Evolutionary conservation across 2,888 invertebrate species (phyloP).

Genomic region (Hypsopygia costalis): DNA sequence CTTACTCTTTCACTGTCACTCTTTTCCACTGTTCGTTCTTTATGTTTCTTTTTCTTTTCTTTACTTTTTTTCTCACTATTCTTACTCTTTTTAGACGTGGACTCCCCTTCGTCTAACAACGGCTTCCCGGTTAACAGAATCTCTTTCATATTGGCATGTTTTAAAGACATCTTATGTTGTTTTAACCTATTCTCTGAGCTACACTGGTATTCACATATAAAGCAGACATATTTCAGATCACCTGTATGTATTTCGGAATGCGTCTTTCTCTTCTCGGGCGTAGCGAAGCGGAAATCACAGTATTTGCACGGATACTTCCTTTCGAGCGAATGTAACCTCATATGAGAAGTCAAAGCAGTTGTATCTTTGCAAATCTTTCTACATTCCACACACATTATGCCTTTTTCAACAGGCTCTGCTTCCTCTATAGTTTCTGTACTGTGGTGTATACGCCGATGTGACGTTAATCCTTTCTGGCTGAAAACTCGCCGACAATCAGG

Average conservation of each 20-base stretch:
- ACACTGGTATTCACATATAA: constrained; percentile 71
- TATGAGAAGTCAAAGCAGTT: constrained; percentile 58
- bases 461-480: constrained; percentile 60
- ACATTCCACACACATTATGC: constrained; percentile 67
- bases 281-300: constrained; percentile 69
- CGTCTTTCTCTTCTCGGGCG: constrained; percentile 57
- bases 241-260: constrained; percentile 68
- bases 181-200: constrained; percentile 64
- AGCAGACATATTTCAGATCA: constrained; percentile 71
- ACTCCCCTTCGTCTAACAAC: constrained; percentile 37
- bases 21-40: constrained; percentile 19
- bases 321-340: constrained; percentile 63
- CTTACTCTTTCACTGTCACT: constrained; percentile 28
- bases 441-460: constrained; percentile 63
- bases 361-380: constrained; percentile 66
- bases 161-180: constrained; percentile 58
- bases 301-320: constrained; percentile 68
- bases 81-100: constrained; percentile 36
- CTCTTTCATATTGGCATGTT: constrained; percentile 66
- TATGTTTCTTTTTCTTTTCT: constrained; percentile 45
- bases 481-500: constrained; percentile 64
- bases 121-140: constrained; percentile 55
- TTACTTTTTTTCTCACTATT: constrained; percentile 30
- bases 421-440: constrained; percentile 43
- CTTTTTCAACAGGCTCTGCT: constrained; percentile 40